These are phyloP conservation scores for Sebastes trivittatus DNA, from an alignment of 2,797 vertebrate species.

Conservation along the genomic window DNA sequence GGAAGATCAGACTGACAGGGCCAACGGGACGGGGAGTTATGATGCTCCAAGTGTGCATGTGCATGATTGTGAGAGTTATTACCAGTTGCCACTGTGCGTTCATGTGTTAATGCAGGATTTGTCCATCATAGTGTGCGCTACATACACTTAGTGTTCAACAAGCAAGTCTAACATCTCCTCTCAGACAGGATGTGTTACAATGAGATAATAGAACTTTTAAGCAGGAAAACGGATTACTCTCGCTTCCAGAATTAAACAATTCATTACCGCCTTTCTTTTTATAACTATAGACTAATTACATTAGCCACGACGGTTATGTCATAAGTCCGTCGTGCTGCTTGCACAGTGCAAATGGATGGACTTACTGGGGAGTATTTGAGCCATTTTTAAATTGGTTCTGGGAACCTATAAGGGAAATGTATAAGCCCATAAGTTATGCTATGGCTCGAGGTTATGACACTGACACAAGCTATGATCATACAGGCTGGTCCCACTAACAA, in stretches of 20 bases:
- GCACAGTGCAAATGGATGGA: constrained; percentile 71
- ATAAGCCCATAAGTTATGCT: constrained; percentile 37
- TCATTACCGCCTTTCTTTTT: constrained; percentile 79
- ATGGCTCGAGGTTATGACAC: constrained; percentile 51
- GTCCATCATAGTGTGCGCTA: constrained; percentile 27
- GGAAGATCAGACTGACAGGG: constrained; percentile 68
- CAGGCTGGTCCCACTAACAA: constrained; percentile 11
- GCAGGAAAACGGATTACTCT: constrained; percentile 72
- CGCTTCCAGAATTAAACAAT: constrained; percentile 75
- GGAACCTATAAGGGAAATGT: constrained; percentile 50
- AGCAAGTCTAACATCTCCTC: constrained; percentile 42
- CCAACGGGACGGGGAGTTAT: constrained; percentile 74
- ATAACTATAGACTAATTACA: constrained; percentile 80
- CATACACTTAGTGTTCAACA: constrained; percentile 38
- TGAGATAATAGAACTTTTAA: constrained; percentile 66
- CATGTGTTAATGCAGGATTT: constrained; percentile 56
- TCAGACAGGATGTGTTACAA: constrained; percentile 51
- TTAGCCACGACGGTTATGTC: constrained; percentile 68
- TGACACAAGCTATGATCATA: constrained; percentile 41
- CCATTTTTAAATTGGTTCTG: constrained; percentile 68
- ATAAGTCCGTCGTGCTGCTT: constrained; percentile 71
- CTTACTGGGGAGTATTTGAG: constrained; percentile 41
- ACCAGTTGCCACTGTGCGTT: constrained; percentile 6
- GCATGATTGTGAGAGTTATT: constrained; percentile 49
- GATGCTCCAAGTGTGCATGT: constrained; percentile 36